Conservation (phyloP, 2,888 invertebrate species). For the Prosopocoilus inquinatus region DNA sequence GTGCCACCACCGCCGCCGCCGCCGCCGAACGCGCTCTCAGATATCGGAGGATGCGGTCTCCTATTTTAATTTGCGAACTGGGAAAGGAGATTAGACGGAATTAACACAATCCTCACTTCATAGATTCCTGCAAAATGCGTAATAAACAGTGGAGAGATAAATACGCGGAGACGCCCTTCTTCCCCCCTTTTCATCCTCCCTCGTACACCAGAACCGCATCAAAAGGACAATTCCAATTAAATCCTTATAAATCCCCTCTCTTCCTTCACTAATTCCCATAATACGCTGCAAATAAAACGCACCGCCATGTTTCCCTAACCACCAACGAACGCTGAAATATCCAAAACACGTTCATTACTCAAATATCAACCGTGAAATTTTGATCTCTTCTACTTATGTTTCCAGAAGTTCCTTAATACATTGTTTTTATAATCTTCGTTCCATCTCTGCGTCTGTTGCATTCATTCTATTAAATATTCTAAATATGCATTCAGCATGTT, state of each 20-base stretch:
- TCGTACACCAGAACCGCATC: neutral
- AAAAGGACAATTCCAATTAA: constrained; percentile 4
- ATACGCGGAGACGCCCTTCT: neutral
- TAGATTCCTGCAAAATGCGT: constrained; percentile 22
- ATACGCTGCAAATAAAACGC: too few species aligned
- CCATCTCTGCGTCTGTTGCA: too few species aligned
- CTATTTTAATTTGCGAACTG: constrained; percentile 31
- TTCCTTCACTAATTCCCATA: neutral
- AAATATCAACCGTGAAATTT: too few species aligned
- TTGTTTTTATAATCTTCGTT: too few species aligned
- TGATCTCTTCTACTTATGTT: too few species aligned
- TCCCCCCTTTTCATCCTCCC: neutral
- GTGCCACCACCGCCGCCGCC: neutral
- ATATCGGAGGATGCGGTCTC: constrained; percentile 24
- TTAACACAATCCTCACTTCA: constrained; percentile 31
- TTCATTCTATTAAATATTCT: too few species aligned
- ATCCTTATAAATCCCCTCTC: neutral
- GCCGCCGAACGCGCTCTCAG: constrained; percentile 5
- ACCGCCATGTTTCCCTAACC: too few species aligned
- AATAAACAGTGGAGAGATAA: constrained; percentile 13
- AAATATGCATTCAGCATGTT: too few species aligned
- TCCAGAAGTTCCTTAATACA: too few species aligned
- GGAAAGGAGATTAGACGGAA: constrained; percentile 30
- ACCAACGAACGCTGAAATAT: too few species aligned
- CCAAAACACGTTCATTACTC: too few species aligned